Evolutionary conservation across 1,140 invertebrate species (phyloP), one percentile per base, ranked within the genome.

Genomic region (Colletes gigas): DNA sequence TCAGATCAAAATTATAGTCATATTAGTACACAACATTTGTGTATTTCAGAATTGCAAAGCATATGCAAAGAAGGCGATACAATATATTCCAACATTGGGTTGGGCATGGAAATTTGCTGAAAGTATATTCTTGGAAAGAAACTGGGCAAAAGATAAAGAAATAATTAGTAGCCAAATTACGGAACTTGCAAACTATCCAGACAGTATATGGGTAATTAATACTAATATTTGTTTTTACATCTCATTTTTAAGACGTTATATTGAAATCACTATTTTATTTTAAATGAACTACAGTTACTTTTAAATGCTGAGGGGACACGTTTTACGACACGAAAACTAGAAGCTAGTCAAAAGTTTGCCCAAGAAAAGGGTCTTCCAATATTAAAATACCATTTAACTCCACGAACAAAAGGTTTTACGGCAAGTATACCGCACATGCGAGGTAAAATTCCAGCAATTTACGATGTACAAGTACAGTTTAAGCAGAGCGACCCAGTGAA

Each of bases 71-170:
- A 97, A 98, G 92, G 96, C 96, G 8, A 96, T 99, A 85, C 96
- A 97, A 84, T 98, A 97, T 89, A 94, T 99, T 78, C 98, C 98
- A n/a, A 96, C 98, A 8, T 95, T 99, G 83, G 98, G 98, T 67
- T 99, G 98, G 98, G 96, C 96, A 79, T 99, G 98, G 98, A 97
- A 97, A 94, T 98, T 98, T 92, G 97, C 96, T 8, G 98, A 99
- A 92, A 97, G 96, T 93, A 96, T 99, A 78, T 99, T 99, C 93
- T 94, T 99, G 50, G 97, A 98, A 91, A 95, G 98, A 86, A 97
- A 96, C 85, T 99, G 96, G 95, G 96, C 98, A 39, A 97, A 98
- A 92, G 98, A 99, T 91, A 97, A 95, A 91, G 95, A 96, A 88
- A 96, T 96, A 62, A 97, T 99, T 83, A 95, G 95, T 70, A 93